phyloP scores from a whole-genome alignment of 2,113 vertebrate genomes.

The Myxocyprinus asiaticus region DNA sequence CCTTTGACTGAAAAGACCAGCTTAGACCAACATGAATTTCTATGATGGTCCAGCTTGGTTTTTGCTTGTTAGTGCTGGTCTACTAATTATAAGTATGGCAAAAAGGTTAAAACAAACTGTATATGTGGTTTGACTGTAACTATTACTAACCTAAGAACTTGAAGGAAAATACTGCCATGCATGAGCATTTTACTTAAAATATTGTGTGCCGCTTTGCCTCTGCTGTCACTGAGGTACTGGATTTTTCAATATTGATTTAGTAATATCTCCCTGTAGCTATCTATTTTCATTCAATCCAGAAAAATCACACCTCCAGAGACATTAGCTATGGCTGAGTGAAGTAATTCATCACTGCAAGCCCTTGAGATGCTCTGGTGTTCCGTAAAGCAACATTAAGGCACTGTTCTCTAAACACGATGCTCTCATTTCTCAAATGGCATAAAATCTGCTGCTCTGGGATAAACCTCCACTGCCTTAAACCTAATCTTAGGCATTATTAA shows the following conservation, averaged over 20 bases:
- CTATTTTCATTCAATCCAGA: slow-evolving; percentile 30
- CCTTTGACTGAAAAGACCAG: too few relatives aligned
- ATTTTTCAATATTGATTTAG: slow-evolving; percentile 39
- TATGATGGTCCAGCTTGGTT: too few relatives aligned
- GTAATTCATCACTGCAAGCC: slow-evolving; percentile 30
- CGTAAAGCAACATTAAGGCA: slow-evolving; percentile 28
- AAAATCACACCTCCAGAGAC: slow-evolving; percentile 26
- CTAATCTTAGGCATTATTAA: neutral
- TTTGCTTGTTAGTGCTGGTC: too few relatives aligned
- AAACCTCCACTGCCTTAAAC: slow-evolving; percentile 9
- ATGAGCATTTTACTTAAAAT: slow-evolving; percentile 14
- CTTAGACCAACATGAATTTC: too few relatives aligned
- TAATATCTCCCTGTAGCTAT: slow-evolving; percentile 38
- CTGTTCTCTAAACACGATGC: slow-evolving; percentile 24
- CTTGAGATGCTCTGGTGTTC: slow-evolving; percentile 13
- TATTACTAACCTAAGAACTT: neutral
- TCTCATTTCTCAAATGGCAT: slow-evolving; percentile 25
- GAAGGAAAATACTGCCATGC: slow-evolving; percentile 19
- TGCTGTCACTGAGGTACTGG: slow-evolving; percentile 13
- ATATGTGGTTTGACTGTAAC: neutral
- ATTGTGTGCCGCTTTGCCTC: slow-evolving; percentile 14
- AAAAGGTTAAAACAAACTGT: neutral
- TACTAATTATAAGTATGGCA: too few relatives aligned
- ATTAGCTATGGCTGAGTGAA: slow-evolving; percentile 38
- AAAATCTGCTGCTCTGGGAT: neutral